Conservation (phyloP, 30 jellyfish, hydroid and myxozoan genomes). For the Cassiopea andromeda region DNA sequence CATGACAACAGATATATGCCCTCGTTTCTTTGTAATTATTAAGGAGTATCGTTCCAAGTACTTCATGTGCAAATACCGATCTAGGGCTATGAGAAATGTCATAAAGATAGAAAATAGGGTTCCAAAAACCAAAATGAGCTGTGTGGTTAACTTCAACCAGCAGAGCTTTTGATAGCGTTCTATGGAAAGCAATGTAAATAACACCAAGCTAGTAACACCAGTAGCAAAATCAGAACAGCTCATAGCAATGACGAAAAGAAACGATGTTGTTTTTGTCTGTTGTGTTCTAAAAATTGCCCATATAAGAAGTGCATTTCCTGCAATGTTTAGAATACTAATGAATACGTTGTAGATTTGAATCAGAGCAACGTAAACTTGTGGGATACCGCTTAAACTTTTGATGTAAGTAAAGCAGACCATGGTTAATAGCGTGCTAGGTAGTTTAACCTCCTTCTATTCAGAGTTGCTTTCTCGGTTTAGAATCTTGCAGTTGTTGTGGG, state of each 20-base stretch:
- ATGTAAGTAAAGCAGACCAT: neutral
- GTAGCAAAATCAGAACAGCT: neutral
- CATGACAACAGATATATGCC: neutral
- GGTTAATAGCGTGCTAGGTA: too few species aligned
- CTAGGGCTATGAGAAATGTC: neutral
- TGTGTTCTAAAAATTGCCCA: neutral
- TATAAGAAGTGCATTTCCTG: neutral
- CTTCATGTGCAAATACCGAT: slow-evolving; percentile 7
- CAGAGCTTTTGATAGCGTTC: neutral
- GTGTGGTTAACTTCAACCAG: neutral
- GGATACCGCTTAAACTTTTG: neutral
- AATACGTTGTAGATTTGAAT: neutral
- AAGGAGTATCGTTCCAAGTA: neutral
- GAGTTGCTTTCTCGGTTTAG: too few species aligned
- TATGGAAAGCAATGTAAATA: neutral
- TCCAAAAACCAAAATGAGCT: neutral
- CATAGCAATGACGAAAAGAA: neutral
- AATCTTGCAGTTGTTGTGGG: too few species aligned
- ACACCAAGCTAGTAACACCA: neutral
- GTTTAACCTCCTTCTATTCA: too few species aligned
- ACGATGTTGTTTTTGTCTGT: slow-evolving; percentile 1
- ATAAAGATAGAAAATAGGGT: neutral
- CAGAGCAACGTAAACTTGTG: neutral
- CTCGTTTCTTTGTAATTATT: slow-evolving; percentile 1
- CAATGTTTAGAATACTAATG: neutral